phyloP scores from a whole-genome alignment of 2,888 invertebrate genomes.

The Carpatolechia fugitivella region DNA sequence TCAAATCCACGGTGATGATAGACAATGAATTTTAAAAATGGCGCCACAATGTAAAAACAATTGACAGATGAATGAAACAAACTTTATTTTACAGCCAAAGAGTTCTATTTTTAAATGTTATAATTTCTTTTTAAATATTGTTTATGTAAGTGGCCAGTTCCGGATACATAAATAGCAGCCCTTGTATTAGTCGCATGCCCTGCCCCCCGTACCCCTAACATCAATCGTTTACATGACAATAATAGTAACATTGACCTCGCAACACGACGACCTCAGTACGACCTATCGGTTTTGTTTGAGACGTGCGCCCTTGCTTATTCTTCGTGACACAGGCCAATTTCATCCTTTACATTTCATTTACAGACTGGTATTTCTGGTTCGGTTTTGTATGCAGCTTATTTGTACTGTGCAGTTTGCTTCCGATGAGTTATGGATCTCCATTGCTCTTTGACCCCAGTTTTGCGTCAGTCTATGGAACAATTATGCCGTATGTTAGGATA shows the following conservation, averaged over 20 bases:
- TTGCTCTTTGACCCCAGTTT: constrained; percentile 58
- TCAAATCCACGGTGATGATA: too few relatives aligned
- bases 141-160: too few relatives aligned
- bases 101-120: too few relatives aligned
- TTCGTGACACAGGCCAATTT: constrained; percentile 22
- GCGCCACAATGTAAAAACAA: too few relatives aligned
- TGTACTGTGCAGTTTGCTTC: constrained; percentile 40
- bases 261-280: constrained; percentile 47
- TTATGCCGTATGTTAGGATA: constrained; percentile 53
- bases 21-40: too few relatives aligned
- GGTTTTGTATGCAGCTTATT: constrained; percentile 7
- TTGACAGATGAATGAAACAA: too few relatives aligned
- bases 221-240: constrained; percentile 54
- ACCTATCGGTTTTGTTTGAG: constrained; percentile 59
- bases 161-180: too few relatives aligned
- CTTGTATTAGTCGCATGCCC: not conserved
- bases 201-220: not conserved
- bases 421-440: constrained; percentile 62
- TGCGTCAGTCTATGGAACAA: constrained; percentile 70
- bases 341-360: constrained; percentile 1
- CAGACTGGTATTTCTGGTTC: constrained; percentile 23
- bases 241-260: constrained; percentile 57
- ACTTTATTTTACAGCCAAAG: too few relatives aligned
- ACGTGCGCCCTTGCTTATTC: constrained; percentile 55
- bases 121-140: too few relatives aligned